Evolutionary conservation across 2,888 invertebrate species (phyloP).

Genomic region (Drosophila colorata): DNA sequence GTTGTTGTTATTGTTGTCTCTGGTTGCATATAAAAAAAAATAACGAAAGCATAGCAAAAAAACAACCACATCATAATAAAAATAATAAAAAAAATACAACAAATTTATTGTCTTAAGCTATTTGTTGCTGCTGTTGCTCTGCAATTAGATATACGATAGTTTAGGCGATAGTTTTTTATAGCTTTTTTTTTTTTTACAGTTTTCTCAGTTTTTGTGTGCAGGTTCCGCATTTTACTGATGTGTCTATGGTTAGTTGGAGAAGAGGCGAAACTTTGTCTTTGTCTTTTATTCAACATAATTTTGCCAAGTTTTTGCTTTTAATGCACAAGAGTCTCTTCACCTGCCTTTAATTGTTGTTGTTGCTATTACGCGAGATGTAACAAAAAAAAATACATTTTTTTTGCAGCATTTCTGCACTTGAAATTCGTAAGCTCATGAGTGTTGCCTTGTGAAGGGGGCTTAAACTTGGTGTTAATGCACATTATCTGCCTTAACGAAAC

Average conservation of each 20-base stretch:
- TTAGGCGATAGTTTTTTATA: slow-evolving; percentile 39
- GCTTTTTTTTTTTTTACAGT: background rate
- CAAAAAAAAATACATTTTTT: slow-evolving; percentile 1
- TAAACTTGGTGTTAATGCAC: too few species aligned
- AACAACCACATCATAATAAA: slow-evolving; percentile 33
- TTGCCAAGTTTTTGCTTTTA: slow-evolving; percentile 4
- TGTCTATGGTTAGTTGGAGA: too few species aligned
- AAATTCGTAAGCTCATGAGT: slow-evolving; percentile 6
- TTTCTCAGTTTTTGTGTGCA: slow-evolving; percentile 4
- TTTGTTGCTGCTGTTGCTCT: background rate
- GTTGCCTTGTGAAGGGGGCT: background rate
- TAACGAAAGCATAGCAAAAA: slow-evolving; percentile 13
- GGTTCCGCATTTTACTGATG: slow-evolving; percentile 41
- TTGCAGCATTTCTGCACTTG: slow-evolving; percentile 11
- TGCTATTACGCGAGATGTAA: slow-evolving; percentile 13
- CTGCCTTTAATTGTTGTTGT: slow-evolving; percentile 18
- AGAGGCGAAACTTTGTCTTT: slow-evolving; percentile 2
- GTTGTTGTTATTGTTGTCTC: slow-evolving; percentile 39
- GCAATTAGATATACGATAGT: slow-evolving; percentile 42
- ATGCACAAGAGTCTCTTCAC: slow-evolving; percentile 23
- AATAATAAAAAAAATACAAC: slow-evolving; percentile 23
- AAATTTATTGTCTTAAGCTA: slow-evolving; percentile 43
- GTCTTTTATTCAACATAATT: slow-evolving; percentile 9
- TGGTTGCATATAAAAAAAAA: slow-evolving; percentile 18
- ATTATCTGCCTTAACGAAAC: too few species aligned